Evolutionary conservation across 2,888 invertebrate genomes (phyloP).

Genomic region (Lasioglossum lativentre): DNA sequence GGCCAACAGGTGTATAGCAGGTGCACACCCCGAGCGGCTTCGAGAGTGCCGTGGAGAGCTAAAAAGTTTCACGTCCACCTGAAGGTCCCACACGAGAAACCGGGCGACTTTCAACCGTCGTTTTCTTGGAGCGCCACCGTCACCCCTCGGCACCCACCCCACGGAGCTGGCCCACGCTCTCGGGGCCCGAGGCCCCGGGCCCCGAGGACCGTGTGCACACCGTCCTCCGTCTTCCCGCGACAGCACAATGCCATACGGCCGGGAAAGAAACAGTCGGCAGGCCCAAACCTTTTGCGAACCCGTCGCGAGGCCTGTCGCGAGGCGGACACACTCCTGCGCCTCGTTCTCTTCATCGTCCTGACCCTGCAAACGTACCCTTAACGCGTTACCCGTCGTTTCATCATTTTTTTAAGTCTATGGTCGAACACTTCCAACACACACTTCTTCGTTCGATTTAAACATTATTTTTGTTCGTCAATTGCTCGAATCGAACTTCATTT

Average conservation of each 20-base stretch:
- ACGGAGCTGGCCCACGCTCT: constrained; percentile 60
- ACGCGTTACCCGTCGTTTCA: neutral
- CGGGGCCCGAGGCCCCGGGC: neutral
- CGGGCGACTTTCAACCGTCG: constrained; percentile 79
- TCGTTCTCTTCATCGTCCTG: neutral
- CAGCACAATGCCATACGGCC: constrained; percentile 54
- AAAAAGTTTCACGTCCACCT: constrained; percentile 81
- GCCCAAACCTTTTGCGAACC: neutral
- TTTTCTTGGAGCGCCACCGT: constrained; percentile 71
- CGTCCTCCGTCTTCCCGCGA: constrained; percentile 51
- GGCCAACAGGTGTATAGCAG: constrained; percentile 84
- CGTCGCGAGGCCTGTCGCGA: constrained; percentile 2
- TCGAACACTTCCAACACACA: too few species aligned
- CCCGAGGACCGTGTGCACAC: constrained; percentile 3
- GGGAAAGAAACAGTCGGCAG: constrained; percentile 38
- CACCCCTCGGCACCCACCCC: constrained; percentile 71
- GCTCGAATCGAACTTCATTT: too few species aligned
- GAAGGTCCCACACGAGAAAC: constrained; percentile 83
- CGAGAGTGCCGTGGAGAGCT: constrained; percentile 71
- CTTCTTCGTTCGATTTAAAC: too few species aligned
- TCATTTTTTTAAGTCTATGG: neutral
- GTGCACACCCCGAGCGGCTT: constrained; percentile 78
- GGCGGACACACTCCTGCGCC: constrained; percentile 14
- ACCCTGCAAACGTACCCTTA: neutral
- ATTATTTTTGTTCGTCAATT: too few species aligned